These are phyloP conservation scores for Microcebus murinus DNA, from an alignment of 2,113 vertebrate species.

Conservation along the genomic window DNA sequence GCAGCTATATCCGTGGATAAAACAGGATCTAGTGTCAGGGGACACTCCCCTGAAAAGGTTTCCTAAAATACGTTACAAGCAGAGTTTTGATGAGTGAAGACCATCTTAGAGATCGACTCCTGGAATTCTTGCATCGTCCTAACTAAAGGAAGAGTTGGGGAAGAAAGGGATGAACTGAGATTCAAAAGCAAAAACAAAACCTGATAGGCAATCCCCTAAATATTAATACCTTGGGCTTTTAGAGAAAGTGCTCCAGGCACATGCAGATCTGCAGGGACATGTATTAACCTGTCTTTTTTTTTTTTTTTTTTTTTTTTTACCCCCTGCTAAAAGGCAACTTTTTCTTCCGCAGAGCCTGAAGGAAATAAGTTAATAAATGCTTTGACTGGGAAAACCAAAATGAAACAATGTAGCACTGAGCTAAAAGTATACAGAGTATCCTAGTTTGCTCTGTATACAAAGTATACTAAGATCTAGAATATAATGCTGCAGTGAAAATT, in stretches of 20 bases:
- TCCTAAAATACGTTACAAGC: not conserved
- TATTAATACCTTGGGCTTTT: not conserved
- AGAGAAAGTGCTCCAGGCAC: not conserved
- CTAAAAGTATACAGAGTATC: not conserved
- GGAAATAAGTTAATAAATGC: not conserved
- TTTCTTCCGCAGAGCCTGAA: not conserved
- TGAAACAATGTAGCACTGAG: not conserved
- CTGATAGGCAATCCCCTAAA: not conserved
- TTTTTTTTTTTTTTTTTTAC: too few relatives aligned
- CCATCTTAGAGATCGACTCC: not conserved
- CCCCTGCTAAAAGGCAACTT: not conserved
- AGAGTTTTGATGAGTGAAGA: not conserved
- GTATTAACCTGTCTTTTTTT: not conserved
- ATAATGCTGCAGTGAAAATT: not conserved
- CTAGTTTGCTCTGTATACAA: not conserved
- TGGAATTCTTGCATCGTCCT: not conserved
- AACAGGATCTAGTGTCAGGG: not conserved
- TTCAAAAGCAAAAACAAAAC: not conserved
- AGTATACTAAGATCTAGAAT: not conserved
- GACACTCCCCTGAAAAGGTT: not conserved
- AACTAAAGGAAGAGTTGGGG: not conserved
- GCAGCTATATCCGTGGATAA: not conserved
- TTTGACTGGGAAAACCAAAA: not conserved
- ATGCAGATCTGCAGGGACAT: too few relatives aligned
- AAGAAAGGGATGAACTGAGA: not conserved